Conservation (phyloP, 1,140 invertebrate species). For the Dinoponera quadriceps region DNA sequence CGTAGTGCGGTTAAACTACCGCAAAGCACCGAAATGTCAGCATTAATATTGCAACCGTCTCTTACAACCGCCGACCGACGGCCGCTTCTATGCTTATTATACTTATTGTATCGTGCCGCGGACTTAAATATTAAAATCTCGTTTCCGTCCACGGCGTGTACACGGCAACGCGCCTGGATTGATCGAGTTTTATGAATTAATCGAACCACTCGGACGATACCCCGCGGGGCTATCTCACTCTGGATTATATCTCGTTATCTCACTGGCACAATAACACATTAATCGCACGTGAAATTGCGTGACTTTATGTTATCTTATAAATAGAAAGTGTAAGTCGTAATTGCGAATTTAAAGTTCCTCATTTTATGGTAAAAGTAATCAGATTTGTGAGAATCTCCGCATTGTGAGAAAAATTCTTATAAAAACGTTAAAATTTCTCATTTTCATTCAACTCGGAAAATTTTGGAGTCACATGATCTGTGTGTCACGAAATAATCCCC, state of each 20-base stretch:
- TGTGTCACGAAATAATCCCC: too few species aligned
- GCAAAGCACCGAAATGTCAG: slow-evolving; percentile 76
- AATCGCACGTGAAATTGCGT: too few species aligned
- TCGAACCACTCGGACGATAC: slow-evolving; percentile 5
- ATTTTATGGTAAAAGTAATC: too few species aligned
- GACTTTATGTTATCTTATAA: too few species aligned
- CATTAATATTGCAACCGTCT: slow-evolving; percentile 76
- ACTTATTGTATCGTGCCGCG: slow-evolving; percentile 73
- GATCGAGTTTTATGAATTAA: slow-evolving; percentile 55
- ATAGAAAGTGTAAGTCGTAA: too few species aligned
- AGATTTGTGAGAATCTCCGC: too few species aligned
- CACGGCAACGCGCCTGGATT: not conserved
- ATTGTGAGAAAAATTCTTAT: too few species aligned
- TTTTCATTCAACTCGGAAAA: too few species aligned
- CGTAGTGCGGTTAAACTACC: slow-evolving; percentile 68
- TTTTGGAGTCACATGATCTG: too few species aligned
- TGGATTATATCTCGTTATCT: not conserved
- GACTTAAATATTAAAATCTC: slow-evolving; percentile 77
- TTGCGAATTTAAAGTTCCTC: too few species aligned
- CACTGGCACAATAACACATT: too few species aligned
- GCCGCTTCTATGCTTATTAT: slow-evolving; percentile 75
- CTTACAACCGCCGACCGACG: slow-evolving; percentile 64
- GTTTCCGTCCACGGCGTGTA: slow-evolving; percentile 58
- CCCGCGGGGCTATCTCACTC: not conserved
- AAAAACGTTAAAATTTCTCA: too few species aligned